phyloP scores from a whole-genome alignment of 2,113 vertebrate species.

The Ammodytes marinus region DNA sequence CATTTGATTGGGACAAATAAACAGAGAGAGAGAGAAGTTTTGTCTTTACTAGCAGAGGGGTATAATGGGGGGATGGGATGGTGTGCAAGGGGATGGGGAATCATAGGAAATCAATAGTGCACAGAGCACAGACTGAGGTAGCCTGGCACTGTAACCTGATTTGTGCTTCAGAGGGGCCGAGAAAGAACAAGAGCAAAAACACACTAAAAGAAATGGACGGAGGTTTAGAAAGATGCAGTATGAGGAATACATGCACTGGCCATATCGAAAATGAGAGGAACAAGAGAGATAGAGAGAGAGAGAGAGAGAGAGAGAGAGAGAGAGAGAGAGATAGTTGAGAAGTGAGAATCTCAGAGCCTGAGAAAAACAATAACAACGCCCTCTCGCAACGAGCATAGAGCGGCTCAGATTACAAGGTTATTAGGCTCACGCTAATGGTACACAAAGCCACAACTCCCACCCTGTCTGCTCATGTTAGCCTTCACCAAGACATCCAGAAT shows the following conservation, averaged over 20 bases:
- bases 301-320: slow-evolving; percentile 20
- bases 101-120: slow-evolving; percentile 81
- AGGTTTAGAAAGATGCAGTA: slow-evolving; percentile 8
- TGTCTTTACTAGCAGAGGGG: slow-evolving; percentile 10
- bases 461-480: slow-evolving; percentile 8
- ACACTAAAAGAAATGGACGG: slow-evolving; percentile 15
- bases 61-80: slow-evolving; percentile 67
- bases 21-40: slow-evolving; percentile 16
- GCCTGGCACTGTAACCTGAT: slow-evolving; percentile 78
- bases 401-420: slow-evolving; percentile 72
- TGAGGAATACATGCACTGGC: slow-evolving; percentile 1
- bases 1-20: slow-evolving; percentile 33
- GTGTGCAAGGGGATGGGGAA: slow-evolving; percentile 22
- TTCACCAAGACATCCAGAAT: neutral
- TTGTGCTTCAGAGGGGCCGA: slow-evolving; percentile 67
- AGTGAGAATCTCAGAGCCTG: slow-evolving; percentile 37
- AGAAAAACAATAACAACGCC: slow-evolving; percentile 64
- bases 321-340: no score
- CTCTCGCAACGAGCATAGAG: slow-evolving; percentile 40
- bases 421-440: slow-evolving; percentile 50
- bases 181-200: slow-evolving; percentile 28
- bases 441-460: slow-evolving; percentile 50
- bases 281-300: slow-evolving; percentile 8
- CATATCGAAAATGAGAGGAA: slow-evolving; percentile 14
- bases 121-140: slow-evolving; percentile 54